Base-by-base conservation (phyloP, 1,140 invertebrate species). In the Sinonovacula constricta region DNA sequence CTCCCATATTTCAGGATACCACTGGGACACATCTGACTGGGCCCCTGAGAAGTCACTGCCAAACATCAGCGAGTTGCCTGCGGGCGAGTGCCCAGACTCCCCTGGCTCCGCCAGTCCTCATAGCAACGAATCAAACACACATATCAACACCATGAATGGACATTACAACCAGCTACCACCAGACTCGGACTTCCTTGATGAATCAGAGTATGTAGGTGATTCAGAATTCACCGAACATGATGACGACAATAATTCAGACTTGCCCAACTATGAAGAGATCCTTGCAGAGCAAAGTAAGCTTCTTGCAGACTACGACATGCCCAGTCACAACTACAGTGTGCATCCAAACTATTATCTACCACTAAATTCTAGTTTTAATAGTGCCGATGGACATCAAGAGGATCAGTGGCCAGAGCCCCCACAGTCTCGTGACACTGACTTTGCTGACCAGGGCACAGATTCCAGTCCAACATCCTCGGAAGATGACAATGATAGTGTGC, bases 1-100 rank as follows among this genome's bases (percentile, higher is more conserved):
- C 66, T 51, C 63, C 22, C 70, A 34, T 67, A 74, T 86, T 80
- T 30, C 82, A 94, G 95, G 95, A 89, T 98, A 98, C 92, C 96
- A 97, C 92, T 98, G 97, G 97, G 97, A 98, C 92, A 97, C 96
- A 90, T 97, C 96, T 81, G 97, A 98, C 93, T 98, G 96, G 96
- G 95, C 96, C 81, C 93, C 95, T 71, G 94, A 87, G 7, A 83
- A 83, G 26, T 83, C 95, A 76, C 92, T 97, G 83, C 95, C 96
- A 63, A 97, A 97, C 90, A 97, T 97, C 90, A 96, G 96, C 70
- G 96, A 97, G 92, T 95, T 97, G 81, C 95, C 96, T 77, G 95
- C 95, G 85, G 95, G 95, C 85, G 96, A 97, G 93, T 94, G 97
- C 68, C 95, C 95, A 36, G 96, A 98, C 91, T 97, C 96, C 30